Percentiles rank a stretch among this genome's conserved stretches.
Evolutionary conservation across 2,888 invertebrate species (phyloP).

Genomic region (Eupithecia subfuscata): DNA sequence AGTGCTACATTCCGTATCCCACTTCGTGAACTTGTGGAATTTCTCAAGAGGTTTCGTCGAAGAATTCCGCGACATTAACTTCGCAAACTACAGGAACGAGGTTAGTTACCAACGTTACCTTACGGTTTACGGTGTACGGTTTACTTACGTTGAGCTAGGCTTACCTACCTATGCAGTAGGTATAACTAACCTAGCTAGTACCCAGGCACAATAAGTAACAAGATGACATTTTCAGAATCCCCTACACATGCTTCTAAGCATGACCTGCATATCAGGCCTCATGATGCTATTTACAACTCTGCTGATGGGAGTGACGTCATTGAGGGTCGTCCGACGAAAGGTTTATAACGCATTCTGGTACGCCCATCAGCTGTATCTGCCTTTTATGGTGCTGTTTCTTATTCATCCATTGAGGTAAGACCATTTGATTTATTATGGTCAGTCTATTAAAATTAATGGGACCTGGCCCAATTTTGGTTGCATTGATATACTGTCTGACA

Average conservation of each 20-base stretch:
- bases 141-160: slow-evolving; percentile 25
- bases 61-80: slow-evolving; percentile 73
- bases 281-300: slow-evolving; percentile 74
- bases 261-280: slow-evolving; percentile 77
- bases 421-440: slow-evolving; percentile 18
- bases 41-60: slow-evolving; percentile 80
- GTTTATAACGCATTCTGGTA: slow-evolving; percentile 83
- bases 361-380: slow-evolving; percentile 78
- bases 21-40: slow-evolving; percentile 82
- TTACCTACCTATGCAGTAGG: slow-evolving; percentile 13
- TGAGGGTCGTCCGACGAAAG: slow-evolving; percentile 69
- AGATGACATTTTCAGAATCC: slow-evolving; percentile 66
- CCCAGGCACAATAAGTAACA: neutral
- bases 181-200: neutral
- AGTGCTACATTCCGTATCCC: slow-evolving; percentile 83
- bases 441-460: slow-evolving; percentile 14
- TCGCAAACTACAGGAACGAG: slow-evolving; percentile 77
- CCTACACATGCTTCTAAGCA: slow-evolving; percentile 62
- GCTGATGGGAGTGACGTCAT: slow-evolving; percentile 76
- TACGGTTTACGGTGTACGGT: neutral
- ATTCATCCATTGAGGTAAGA: slow-evolving; percentile 82
- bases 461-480: neutral
- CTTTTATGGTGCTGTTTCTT: slow-evolving; percentile 77
- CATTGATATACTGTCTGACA: neutral
- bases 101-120: slow-evolving; percentile 57